phyloP scores from a whole-genome alignment of 2,113 vertebrate genomes.

The Zosterops borbonicus region DNA sequence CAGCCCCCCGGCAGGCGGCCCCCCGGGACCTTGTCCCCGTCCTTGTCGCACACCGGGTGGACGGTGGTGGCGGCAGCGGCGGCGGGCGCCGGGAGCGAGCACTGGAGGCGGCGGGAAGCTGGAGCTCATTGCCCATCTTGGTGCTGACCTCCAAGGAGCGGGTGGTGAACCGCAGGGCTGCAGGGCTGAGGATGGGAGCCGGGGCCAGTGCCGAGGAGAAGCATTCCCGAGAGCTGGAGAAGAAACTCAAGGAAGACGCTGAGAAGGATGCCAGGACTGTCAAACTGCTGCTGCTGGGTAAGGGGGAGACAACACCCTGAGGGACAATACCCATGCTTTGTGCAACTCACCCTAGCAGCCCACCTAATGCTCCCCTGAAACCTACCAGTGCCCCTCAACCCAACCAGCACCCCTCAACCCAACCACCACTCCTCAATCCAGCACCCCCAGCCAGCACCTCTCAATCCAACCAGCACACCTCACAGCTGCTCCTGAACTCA shows the following conservation, averaged over 20 bases:
- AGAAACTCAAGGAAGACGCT: slow-evolving; percentile 95
- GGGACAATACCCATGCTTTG: neutral
- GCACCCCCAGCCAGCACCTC: neutral
- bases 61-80: neutral
- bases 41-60: slow-evolving; percentile 84
- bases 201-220: slow-evolving; percentile 96
- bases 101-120: slow-evolving; percentile 22
- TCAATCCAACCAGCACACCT: neutral
- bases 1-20: slow-evolving; percentile 69
- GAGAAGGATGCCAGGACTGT: slow-evolving; percentile 95
- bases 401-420: neutral
- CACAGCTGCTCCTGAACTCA: neutral
- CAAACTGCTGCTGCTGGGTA: slow-evolving; percentile 97
- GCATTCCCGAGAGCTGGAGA: slow-evolving; percentile 93
- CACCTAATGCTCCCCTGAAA: neutral
- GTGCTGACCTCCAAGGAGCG: slow-evolving; percentile 38
- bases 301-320: neutral
- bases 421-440: neutral
- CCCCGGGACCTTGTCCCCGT: slow-evolving; percentile 69
- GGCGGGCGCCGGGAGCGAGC: slow-evolving; percentile 22
- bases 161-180: neutral
- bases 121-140: neutral
- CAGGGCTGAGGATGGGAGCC: slow-evolving; percentile 83
- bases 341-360: neutral
- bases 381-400: neutral